Conservation (phyloP, 2,113 vertebrate species). For the Prionailurus viverrinus region DNA sequence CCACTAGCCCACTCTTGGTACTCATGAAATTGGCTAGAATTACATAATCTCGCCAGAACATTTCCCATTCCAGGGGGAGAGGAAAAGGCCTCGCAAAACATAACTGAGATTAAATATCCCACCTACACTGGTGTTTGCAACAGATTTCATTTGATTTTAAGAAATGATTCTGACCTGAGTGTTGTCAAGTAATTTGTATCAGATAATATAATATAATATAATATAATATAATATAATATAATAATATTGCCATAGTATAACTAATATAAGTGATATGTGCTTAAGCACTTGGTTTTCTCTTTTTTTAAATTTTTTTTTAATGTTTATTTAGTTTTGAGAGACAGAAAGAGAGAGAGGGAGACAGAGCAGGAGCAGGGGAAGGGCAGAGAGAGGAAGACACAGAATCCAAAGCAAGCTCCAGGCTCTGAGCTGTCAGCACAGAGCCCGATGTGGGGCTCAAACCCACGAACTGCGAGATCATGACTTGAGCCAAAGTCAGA, state of each 20-base stretch:
- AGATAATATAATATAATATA: not conserved
- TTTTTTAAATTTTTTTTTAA: not conserved
- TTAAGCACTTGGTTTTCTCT: conserved; percentile 8
- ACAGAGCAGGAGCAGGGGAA: too few species aligned
- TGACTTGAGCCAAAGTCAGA: too few species aligned
- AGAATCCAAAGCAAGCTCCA: too few species aligned
- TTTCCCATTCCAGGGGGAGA: not conserved
- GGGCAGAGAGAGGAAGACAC: too few species aligned
- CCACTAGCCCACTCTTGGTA: not conserved
- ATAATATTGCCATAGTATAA: not conserved
- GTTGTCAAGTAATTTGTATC: not conserved
- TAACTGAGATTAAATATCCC: conserved; percentile 28
- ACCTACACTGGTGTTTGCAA: not conserved
- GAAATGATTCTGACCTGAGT: not conserved
- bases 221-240: not conserved
- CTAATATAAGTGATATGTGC: not conserved
- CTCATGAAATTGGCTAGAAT: not conserved
- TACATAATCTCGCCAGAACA: not conserved
- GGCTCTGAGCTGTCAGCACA: too few species aligned
- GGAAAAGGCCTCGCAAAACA: not conserved
- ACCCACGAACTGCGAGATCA: too few species aligned
- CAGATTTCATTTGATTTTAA: conserved; percentile 49
- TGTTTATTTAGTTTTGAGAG: too few species aligned
- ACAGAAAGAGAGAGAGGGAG: too few species aligned
- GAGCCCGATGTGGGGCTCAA: too few species aligned